Evolutionary conservation across 2,797 vertebrate genomes (phyloP).

Genomic region (Geotrypetes seraphini): DNA sequence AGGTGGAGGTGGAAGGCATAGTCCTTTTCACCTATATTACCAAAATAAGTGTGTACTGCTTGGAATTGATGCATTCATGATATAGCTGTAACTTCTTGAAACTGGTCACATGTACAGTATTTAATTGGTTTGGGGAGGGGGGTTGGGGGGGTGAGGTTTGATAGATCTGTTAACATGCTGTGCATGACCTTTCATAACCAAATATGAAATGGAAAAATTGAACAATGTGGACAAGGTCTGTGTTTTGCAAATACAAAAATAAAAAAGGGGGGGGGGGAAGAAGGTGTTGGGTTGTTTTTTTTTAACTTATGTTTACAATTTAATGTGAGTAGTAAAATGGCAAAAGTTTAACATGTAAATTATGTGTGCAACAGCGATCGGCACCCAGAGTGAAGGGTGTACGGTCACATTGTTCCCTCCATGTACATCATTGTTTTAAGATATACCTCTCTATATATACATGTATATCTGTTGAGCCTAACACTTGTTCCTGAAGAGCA

Average conservation of each 20-base stretch:
- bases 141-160: neutral
- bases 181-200: neutral
- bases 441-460: constrained; percentile 33
- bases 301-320: constrained; percentile 1
- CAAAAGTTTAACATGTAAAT: constrained; percentile 25
- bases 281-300: neutral
- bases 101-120: too few relatives aligned
- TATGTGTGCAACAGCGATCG: constrained; percentile 11
- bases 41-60: too few relatives aligned
- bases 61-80: too few relatives aligned
- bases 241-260: too few relatives aligned
- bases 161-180: too few relatives aligned
- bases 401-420: constrained; percentile 16
- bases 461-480: constrained; percentile 37
- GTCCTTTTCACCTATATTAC: too few relatives aligned
- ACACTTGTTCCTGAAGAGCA: constrained; percentile 56
- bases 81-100: too few relatives aligned
- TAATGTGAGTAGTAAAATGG: constrained; percentile 12
- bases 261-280: neutral
- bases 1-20: too few relatives aligned
- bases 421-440: constrained; percentile 38
- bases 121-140: too few relatives aligned
- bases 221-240: too few relatives aligned
- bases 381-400: constrained; percentile 17
- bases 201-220: neutral